phyloP scores from a whole-genome alignment of 2,888 invertebrate genomes.

The Hypercompe scribonia region DNA sequence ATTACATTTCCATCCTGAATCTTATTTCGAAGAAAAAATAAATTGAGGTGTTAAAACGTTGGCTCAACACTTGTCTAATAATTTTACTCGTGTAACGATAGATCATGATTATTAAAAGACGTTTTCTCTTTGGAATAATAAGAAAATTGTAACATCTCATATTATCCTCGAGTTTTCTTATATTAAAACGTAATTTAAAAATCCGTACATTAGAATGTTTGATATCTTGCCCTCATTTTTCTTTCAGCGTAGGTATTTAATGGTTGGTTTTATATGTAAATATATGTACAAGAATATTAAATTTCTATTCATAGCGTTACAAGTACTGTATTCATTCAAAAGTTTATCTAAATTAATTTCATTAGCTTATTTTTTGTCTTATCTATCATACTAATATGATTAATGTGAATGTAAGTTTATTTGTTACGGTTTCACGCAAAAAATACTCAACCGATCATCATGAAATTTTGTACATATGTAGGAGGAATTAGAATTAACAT shows the following conservation, averaged over 20 bases:
- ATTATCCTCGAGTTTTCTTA: slow-evolving; percentile 4
- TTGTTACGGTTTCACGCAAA: no score
- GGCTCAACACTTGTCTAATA: slow-evolving; percentile 40
- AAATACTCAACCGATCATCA: no score
- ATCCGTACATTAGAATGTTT: background rate
- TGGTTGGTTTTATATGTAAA: background rate
- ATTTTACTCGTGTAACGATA: slow-evolving; percentile 31
- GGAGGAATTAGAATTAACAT: no score
- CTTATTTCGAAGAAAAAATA: slow-evolving; percentile 64
- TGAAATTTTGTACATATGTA: no score
- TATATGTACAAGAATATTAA: background rate
- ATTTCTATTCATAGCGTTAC: background rate
- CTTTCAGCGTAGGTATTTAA: background rate
- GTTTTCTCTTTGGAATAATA: slow-evolving; percentile 7
- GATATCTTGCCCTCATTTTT: background rate
- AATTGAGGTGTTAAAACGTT: slow-evolving; percentile 61
- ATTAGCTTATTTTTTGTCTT: no score
- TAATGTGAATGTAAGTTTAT: no score
- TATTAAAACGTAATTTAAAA: slow-evolving; percentile 7
- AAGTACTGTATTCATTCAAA: background rate
- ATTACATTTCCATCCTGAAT: slow-evolving; percentile 73
- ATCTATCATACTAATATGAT: no score
- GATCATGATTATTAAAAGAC: slow-evolving; percentile 21
- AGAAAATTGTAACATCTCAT: slow-evolving; percentile 5
- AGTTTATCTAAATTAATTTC: background rate